A percentile compares a stretch with the other conserved stretches of the same genome.
Conservation (phyloP, 2,797 vertebrate species). For the Margarornis squamiger region DNA sequence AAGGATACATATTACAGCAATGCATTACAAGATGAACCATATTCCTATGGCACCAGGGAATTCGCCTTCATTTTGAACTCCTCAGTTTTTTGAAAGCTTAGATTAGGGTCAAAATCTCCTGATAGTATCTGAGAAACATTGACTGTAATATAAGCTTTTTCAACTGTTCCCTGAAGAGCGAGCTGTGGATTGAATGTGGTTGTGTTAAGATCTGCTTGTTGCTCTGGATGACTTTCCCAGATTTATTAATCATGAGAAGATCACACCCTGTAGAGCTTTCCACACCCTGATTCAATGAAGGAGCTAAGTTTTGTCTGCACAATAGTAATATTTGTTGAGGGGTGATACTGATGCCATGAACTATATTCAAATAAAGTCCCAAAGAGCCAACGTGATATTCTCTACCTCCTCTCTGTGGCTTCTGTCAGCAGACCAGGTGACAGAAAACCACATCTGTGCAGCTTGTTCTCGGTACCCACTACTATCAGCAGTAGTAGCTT, state of each 20-base stretch:
- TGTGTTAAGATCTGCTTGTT: neutral
- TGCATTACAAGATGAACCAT: neutral
- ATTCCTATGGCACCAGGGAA: neutral
- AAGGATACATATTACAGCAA: neutral
- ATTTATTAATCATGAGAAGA: neutral
- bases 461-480: neutral
- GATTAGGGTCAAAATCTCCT: neutral
- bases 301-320: neutral
- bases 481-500: neutral
- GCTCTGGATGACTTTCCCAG: neutral
- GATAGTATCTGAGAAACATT: neutral
- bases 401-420: neutral
- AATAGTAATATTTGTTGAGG: neutral
- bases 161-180: neutral
- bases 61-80: neutral
- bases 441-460: neutral
- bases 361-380: neutral
- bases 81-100: neutral
- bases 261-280: neutral
- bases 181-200: neutral
- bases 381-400: accelerated
- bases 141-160: neutral
- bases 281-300: neutral
- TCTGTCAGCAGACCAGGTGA: neutral
- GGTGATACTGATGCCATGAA: neutral